Percentiles rank a stretch among this genome's conserved stretches.
These are phyloP conservation scores for Antennarius maculatus DNA, from an alignment of 2,797 vertebrate genomes.

Conservation along the genomic window DNA sequence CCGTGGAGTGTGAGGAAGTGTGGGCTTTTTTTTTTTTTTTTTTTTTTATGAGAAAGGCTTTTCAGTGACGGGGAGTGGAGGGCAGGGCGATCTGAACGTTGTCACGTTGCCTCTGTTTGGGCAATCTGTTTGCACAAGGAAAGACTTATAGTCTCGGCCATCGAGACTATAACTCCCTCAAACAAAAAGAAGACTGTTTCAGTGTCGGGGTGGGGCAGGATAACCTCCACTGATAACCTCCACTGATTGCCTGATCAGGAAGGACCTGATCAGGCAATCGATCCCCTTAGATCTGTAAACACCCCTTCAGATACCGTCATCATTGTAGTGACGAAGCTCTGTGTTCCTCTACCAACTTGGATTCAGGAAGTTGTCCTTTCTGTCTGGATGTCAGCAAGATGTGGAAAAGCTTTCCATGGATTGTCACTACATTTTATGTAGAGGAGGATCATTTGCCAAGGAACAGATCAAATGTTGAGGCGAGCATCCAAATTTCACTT, in stretches of 20 bases:
- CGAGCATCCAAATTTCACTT: too few relatives aligned
- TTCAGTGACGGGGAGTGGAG: constrained; percentile 54
- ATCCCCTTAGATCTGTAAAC: too few relatives aligned
- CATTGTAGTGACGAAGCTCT: not conserved
- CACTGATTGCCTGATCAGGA: too few relatives aligned
- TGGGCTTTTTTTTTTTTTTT: not conserved
- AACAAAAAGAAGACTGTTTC: not conserved
- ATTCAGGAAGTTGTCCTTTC: too few relatives aligned
- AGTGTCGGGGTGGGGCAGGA: constrained; percentile 28
- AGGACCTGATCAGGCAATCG: too few relatives aligned
- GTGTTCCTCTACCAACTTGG: not conserved
- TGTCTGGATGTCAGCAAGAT: too few relatives aligned
- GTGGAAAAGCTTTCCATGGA: too few relatives aligned
- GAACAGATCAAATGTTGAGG: too few relatives aligned
- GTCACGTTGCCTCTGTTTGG: constrained; percentile 44
- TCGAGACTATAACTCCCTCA: not conserved
- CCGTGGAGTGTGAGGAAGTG: constrained; percentile 47
- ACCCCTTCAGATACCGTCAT: not conserved
- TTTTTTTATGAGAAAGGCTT: constrained; percentile 44
- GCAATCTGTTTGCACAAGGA: constrained; percentile 22
- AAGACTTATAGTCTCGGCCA: not conserved
- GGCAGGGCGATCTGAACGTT: constrained; percentile 50
- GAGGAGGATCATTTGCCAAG: too few relatives aligned
- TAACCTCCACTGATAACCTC: not conserved
- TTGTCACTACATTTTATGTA: too few relatives aligned